Evolutionary conservation across 2,888 invertebrate genomes (phyloP).

Genomic region (Dryomyza anilis): DNA sequence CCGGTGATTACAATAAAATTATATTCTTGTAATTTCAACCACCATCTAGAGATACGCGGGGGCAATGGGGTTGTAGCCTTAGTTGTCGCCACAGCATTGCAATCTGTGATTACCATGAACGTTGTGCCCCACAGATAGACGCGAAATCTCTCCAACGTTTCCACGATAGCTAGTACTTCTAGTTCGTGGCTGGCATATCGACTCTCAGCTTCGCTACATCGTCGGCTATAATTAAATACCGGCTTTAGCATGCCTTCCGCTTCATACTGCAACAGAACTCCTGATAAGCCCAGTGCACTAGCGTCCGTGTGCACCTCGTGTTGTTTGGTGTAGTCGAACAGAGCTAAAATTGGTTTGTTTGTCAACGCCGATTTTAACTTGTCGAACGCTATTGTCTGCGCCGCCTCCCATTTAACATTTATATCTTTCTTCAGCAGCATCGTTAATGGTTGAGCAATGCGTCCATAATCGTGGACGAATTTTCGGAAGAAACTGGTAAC

Average conservation of each 20-base stretch:
- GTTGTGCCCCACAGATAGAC: conserved; percentile 26
- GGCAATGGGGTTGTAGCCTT: conserved; percentile 5
- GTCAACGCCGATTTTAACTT: conserved; percentile 18
- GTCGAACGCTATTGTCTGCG: conserved; percentile 26
- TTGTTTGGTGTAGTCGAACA: conserved; percentile 9
- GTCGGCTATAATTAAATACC: conserved; percentile 1
- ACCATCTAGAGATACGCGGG: conserved; percentile 11
- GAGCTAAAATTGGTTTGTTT: conserved; percentile 14
- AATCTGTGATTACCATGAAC: conserved; percentile 16
- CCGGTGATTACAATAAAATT: conserved; percentile 5
- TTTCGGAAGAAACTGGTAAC: conserved; percentile 31
- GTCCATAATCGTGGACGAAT: conserved; percentile 26
- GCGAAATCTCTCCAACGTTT: conserved; percentile 31
- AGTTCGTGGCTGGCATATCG: conserved; percentile 52
- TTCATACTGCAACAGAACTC: conserved; percentile 21
- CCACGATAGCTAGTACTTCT: conserved; percentile 50
- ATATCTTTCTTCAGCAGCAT: conserved; percentile 27
- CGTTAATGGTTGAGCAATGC: conserved; percentile 27
- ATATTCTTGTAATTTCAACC: conserved; percentile 20
- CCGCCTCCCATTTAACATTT: conserved; percentile 23
- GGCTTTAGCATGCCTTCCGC: background rate
- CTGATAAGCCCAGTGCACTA: conserved; percentile 6
- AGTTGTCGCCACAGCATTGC: conserved; percentile 7
- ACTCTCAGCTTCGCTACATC: conserved; percentile 2
- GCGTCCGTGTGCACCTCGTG: conserved; percentile 22